phyloP scores from a whole-genome alignment of 2,888 invertebrate species.

The Eupithecia abbreviata region DNA sequence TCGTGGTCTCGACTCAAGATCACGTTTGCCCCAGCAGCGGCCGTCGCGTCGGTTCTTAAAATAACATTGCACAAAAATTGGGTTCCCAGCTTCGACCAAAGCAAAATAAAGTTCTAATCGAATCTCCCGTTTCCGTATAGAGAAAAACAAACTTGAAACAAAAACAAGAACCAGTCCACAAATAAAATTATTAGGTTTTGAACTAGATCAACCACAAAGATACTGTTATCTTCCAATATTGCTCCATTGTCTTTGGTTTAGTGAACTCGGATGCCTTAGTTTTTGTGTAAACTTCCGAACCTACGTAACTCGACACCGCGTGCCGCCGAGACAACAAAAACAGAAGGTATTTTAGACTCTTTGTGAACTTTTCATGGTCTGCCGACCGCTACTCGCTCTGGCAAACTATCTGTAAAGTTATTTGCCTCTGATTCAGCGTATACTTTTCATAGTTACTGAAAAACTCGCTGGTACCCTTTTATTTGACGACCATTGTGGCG shows the following conservation, averaged over 20 bases:
- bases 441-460: background rate
- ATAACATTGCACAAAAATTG: background rate
- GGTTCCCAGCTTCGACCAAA: background rate
- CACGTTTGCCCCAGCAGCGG: too few relatives aligned
- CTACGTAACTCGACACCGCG: conserved; percentile 58
- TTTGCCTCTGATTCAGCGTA: conserved; percentile 35
- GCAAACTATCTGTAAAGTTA: conserved; percentile 38
- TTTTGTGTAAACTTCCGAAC: conserved; percentile 57
- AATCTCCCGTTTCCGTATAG: background rate
- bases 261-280: conserved; percentile 58
- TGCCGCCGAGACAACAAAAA: conserved; percentile 48
- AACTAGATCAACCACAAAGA: conserved; percentile 19
- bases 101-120: background rate
- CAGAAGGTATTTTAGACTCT: conserved; percentile 57
- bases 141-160: background rate
- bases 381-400: conserved; percentile 42
- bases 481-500: too few relatives aligned
- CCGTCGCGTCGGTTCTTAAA: too few relatives aligned
- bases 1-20: too few relatives aligned
- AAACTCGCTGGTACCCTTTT: background rate
- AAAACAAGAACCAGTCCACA: background rate
- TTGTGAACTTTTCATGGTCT: conserved; percentile 67
- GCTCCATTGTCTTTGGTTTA: conserved; percentile 65
- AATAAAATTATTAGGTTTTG: background rate
- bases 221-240: conserved; percentile 56